phyloP scores from a whole-genome alignment of 2,113 vertebrate genomes.

The Octodon degus region DNA sequence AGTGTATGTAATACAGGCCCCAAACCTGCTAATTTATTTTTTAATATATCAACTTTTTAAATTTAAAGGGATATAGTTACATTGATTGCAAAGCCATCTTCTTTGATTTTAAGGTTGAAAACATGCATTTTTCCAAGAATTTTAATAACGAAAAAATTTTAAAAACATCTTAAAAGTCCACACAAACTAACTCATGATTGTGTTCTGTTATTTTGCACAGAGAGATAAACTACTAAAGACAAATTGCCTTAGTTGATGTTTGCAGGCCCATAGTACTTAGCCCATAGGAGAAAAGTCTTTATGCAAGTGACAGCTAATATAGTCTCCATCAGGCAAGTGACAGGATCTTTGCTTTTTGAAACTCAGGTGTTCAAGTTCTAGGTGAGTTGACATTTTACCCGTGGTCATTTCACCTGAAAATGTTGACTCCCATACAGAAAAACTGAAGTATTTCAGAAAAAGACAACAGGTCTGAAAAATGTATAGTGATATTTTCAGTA shows the following conservation, averaged over 20 bases:
- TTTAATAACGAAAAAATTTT: background rate
- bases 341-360: constrained; percentile 32
- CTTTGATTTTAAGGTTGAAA: background rate
- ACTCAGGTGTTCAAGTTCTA: background rate
- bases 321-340: constrained; percentile 2
- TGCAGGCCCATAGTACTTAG: background rate
- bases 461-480: background rate
- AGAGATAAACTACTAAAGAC: background rate
- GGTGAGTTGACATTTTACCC: background rate
- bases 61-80: background rate
- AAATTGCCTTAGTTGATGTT: background rate
- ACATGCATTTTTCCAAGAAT: background rate
- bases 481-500: background rate
- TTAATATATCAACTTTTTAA: background rate
- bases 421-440: background rate
- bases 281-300: background rate
- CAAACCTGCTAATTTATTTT: background rate
- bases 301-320: background rate
- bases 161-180: constrained; percentile 22
- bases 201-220: fast-evolving
- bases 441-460: constrained; percentile 5
- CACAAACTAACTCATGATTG: background rate
- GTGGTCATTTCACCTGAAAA: background rate
- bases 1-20: background rate
- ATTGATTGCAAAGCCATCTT: background rate